These are phyloP conservation scores for Microctonus brassicae DNA, from an alignment of 2,888 invertebrate species.

Conservation along the genomic window DNA sequence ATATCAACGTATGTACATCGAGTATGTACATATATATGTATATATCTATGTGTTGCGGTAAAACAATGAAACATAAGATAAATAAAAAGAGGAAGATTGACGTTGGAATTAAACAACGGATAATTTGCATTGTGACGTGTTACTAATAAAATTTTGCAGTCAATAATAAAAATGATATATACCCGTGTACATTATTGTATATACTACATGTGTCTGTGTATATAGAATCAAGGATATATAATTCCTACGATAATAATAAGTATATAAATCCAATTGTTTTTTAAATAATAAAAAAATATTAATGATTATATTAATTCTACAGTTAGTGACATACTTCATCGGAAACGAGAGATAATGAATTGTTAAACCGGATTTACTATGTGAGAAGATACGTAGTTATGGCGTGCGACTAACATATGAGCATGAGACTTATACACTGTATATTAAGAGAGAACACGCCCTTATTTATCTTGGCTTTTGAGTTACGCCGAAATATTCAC, in stretches of 20 bases:
- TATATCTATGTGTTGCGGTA: background rate
- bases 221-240: no score
- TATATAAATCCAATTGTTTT: background rate
- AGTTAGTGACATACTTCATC: background rate
- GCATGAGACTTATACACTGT: background rate
- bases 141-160: conserved; percentile 3
- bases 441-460: conserved; percentile 58
- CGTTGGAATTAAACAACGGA: background rate
- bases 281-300: background rate
- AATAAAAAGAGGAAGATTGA: background rate
- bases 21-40: background rate
- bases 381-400: background rate
- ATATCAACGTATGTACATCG: no score
- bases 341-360: background rate
- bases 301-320: background rate
- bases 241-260: no score
- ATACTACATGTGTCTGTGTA: conserved; percentile 7
- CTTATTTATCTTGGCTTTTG: conserved; percentile 68
- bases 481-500: conserved; percentile 67
- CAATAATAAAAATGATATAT: background rate
- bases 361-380: conserved; percentile 3
- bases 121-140: background rate
- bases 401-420: background rate
- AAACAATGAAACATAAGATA: background rate
- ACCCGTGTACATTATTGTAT: background rate